Evolutionary conservation across 1,140 invertebrate genomes (phyloP).

Genomic region (Heterodera schachtii): DNA sequence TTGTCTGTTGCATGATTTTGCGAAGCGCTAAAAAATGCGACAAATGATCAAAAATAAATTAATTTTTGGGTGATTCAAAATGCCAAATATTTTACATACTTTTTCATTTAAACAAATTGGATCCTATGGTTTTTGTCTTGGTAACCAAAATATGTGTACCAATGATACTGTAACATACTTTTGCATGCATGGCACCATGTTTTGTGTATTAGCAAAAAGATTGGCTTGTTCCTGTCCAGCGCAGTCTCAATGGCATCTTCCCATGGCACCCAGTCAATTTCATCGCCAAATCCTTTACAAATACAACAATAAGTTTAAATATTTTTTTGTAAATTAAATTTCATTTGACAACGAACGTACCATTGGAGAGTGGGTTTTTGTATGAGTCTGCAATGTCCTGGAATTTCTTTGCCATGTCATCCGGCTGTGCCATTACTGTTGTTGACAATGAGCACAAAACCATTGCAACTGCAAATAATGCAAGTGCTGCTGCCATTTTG

Average conservation of each 20-base stretch:
- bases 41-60: neutral
- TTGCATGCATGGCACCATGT: slow-evolving; percentile 65
- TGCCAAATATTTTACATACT: too few species aligned
- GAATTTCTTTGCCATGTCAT: slow-evolving; percentile 27
- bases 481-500: neutral
- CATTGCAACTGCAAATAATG: neutral
- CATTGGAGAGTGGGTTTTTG: slow-evolving; percentile 42
- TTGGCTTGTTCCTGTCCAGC: slow-evolving; percentile 61
- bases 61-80: too few species aligned
- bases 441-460: neutral
- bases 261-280: slow-evolving; percentile 64
- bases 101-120: neutral
- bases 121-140: neutral
- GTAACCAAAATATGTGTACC: neutral
- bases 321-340: neutral
- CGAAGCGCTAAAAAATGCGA: slow-evolving; percentile 56
- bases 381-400: slow-evolving; percentile 39
- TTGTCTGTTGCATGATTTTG: slow-evolving; percentile 65
- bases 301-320: slow-evolving; percentile 1
- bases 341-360: neutral
- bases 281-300: slow-evolving; percentile 59
- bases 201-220: slow-evolving; percentile 64
- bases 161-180: slow-evolving; percentile 40
- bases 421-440: neutral
- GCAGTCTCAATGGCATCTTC: slow-evolving; percentile 63